Base-by-base conservation (phyloP, 2,797 vertebrate species). In the Enteromius paludinosus region DNA sequence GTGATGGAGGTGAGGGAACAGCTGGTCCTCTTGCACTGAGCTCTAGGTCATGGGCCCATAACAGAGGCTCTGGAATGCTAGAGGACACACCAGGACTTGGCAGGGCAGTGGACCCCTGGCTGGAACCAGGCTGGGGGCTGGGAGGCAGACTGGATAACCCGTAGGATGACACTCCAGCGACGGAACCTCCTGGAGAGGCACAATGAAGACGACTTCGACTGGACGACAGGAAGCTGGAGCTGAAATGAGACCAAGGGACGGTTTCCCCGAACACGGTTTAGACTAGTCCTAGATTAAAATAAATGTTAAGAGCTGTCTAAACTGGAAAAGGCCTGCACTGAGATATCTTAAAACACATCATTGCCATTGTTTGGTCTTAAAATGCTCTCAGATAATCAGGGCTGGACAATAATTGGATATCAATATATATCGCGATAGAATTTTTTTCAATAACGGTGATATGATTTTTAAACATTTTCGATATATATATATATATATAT, bases 171-270 rank as follows among this genome's bases (percentile, higher is more conserved):
- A 79, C 93, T 68, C 52, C 90, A 47, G 81, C 87, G 23, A 84
- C 89, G 38, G 93, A 94, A 11, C 89, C 90, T 70, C 84, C 30
- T 20, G 93, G 90, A 45, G 91, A 92, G 7, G 90, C 85, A 65
- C 88, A 87, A 33, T 90, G 93, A 7, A 94, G 85, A 65, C 93
- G 86, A 83, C 90, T 90, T 33, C 87, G 90, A 82, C 90, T 94
- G 87, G 93, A 91, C 18, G 89, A 92, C 86, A 96, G 89, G 82
- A 96, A 95, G 88, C 94, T 95, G 87, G 93, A 92, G 89, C 95
- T 96, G 85, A 83, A 77, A 77, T 25, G 11, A 47, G 43, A 65
- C 61, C 61, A n/a, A n/a, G n/a, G n/a, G n/a, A n/a, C n/a, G n/a
- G n/a, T n/a, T n/a, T n/a, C n/a, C n/a, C n/a, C n/a, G n/a, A n/a